Conservation (phyloP, 30 jellyfish, hydroid and myxozoan genomes). For the Cassiopea xamachana region DNA sequence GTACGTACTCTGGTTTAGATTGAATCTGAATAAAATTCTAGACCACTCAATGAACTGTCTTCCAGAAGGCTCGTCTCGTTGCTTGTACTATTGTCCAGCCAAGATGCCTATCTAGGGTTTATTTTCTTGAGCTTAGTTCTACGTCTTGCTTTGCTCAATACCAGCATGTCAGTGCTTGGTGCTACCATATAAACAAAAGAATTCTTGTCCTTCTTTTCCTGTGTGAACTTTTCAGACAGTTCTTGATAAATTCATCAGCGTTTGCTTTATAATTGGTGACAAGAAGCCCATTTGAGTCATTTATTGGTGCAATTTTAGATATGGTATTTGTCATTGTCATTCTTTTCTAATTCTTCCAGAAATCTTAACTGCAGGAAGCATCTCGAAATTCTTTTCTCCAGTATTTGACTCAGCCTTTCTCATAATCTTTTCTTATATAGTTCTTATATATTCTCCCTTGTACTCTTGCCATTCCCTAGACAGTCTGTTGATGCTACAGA, state of each 20-base stretch:
- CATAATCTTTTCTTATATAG: neutral
- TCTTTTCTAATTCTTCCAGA: conserved; percentile 36
- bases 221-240: conserved; percentile 24
- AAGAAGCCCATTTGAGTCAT: neutral
- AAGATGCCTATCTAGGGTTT: neutral
- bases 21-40: neutral
- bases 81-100: no score
- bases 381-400: conserved; percentile 1
- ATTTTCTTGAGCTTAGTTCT: conserved; percentile 29
- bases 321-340: neutral
- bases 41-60: conserved; percentile 19
- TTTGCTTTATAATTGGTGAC: conserved; percentile 21
- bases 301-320: conserved; percentile 31
- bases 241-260: conserved; percentile 29
- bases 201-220: neutral
- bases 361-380: conserved; percentile 19
- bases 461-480: conserved; percentile 23
- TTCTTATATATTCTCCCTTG: conserved; percentile 1
- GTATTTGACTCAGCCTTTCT: neutral
- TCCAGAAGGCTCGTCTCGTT: conserved; percentile 9
- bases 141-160: conserved; percentile 21
- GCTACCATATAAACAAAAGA: neutral
- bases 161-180: conserved; percentile 37
- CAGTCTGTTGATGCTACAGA: neutral
- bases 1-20: neutral